Evolutionary conservation across 2,888 invertebrate species (phyloP).

Genomic region (Heliconius cydno): DNA sequence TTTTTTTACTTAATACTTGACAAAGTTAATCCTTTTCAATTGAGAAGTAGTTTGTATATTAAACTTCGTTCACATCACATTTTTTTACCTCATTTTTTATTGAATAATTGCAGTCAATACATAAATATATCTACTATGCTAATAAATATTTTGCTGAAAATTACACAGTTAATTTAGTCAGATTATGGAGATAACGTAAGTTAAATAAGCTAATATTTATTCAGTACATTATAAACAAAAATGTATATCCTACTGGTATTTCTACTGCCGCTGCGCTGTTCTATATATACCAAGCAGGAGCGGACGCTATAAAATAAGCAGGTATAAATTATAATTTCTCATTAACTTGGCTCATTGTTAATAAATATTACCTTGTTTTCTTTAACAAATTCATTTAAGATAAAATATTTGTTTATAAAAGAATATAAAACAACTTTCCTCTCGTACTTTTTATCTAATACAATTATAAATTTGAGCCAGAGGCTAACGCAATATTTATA

Average conservation of each 20-base stretch:
- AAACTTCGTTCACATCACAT: background rate
- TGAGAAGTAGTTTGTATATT: background rate
- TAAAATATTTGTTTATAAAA: conserved; percentile 17
- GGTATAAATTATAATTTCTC: conserved; percentile 13
- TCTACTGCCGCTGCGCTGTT: background rate
- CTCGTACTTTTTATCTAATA: background rate
- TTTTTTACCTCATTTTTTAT: background rate
- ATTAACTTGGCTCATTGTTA: conserved; percentile 2
- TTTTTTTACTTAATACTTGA: background rate
- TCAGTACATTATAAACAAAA: background rate
- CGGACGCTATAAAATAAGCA: background rate
- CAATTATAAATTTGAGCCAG: conserved; percentile 6
- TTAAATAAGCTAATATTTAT: background rate
- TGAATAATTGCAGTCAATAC: too few species aligned
- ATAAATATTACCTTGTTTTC: conserved; percentile 16
- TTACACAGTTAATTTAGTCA: background rate
- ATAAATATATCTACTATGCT: background rate
- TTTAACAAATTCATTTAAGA: conserved; percentile 8
- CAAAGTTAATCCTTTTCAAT: background rate
- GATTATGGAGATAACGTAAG: background rate
- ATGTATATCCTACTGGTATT: background rate
- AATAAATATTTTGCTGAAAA: background rate
- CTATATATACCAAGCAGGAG: conserved; percentile 1
- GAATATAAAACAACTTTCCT: conserved; percentile 4
- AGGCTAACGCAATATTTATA: conserved; percentile 14